Base-by-base conservation (phyloP, 2,888 invertebrate genomes). In the Dascillus cervinus region DNA sequence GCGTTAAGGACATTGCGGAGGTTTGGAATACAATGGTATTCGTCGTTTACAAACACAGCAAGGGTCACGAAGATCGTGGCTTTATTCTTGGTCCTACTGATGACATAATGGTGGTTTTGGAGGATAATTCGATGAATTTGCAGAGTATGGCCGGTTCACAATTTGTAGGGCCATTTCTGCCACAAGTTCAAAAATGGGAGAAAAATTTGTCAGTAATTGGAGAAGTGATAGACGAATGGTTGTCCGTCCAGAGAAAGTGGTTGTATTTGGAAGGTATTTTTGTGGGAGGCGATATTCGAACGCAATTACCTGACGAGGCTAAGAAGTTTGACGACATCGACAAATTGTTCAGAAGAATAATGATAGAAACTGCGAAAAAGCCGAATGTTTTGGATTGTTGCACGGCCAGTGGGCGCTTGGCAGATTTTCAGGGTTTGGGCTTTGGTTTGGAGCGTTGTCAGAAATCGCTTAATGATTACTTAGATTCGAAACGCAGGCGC, bases 181-280 rank as follows among this genome's bases (percentile, higher is more conserved):
- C 69, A 10, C 73, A 78, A 13, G 90, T 94, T 0, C 86, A 89
- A 55, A 82, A 78, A 38, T 89, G 90, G 89, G 92, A 92, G 52
- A 82, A 79, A 37, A 73, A 73, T 2, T 64, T 94, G 50, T 79
- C 87, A 0, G 72, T 77, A 4, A 82, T 91, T 37, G 80, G 82
- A 0, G 90, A 91, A 62, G 86, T 91, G 3, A 75, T 92, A 2
- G 90, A 90, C 37, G 82, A 83, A 44, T 94, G 92, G 92, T 67
- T 85, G 56, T 73, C 77, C 2, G 81, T 87, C 2, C 94, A 94
- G 58, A 71, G 83, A 34, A 91, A 88, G 59, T 94, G 94, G 92
- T 70, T 91, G 43, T 90, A 94, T 56, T 67, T 94, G 42, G 92
- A 92, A 58, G 90, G 90, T 0, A 91, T 94, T 39, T 94, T 92